phyloP scores from a whole-genome alignment of 2,797 vertebrate species.

The Agapornis canus region DNA sequence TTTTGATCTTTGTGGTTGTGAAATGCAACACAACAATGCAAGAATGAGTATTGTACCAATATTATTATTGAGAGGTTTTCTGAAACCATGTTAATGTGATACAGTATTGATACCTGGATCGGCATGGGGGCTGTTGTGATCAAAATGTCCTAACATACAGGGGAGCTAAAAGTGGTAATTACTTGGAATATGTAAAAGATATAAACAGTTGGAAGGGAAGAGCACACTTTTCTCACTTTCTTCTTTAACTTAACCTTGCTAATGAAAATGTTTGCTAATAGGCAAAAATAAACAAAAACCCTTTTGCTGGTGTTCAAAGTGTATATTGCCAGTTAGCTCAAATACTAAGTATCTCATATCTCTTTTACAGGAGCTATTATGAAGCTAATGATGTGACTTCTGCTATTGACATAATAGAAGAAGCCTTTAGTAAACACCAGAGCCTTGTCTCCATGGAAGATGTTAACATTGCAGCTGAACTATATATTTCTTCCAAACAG shows the following conservation, averaged over 20 bases:
- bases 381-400: constrained; percentile 91
- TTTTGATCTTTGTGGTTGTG: neutral
- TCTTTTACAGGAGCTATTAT: constrained; percentile 88
- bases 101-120: fast-evolving
- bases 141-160: neutral
- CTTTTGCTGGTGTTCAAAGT: neutral
- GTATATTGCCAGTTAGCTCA: neutral
- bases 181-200: neutral
- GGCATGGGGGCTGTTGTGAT: neutral
- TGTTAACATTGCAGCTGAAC: constrained; percentile 93
- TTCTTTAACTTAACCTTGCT: neutral
- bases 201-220: neutral
- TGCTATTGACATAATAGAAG: constrained; percentile 91
- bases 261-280: neutral
- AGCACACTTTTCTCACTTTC: neutral
- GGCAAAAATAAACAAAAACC: neutral
- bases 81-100: neutral
- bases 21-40: neutral
- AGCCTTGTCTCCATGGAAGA: constrained; percentile 90
- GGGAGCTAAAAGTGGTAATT: neutral
- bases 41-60: neutral
- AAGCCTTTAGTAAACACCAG: constrained; percentile 90
- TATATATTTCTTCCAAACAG: constrained; percentile 91
- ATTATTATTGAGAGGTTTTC: neutral
- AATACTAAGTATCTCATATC: neutral